phyloP scores from a whole-genome alignment of 2,888 invertebrate genomes.

The Creontiades dilutus region DNA sequence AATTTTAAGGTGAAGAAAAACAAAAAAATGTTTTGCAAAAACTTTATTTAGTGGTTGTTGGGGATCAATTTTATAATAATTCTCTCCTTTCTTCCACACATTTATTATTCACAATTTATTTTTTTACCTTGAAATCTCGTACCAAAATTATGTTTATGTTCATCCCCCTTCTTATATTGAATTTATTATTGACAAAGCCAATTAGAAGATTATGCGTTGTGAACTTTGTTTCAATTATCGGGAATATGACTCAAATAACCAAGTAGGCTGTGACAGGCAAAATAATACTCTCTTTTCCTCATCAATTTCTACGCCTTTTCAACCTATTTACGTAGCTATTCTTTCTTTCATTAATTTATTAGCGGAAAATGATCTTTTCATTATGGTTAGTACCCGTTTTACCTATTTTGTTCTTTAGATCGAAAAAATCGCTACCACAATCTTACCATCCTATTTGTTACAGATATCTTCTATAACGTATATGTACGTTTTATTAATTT shows the following conservation, averaged over 20 bases:
- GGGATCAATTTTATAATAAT: conserved; percentile 35
- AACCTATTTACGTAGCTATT: not conserved
- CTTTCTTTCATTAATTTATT: not conserved
- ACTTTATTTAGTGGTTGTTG: conserved; percentile 59
- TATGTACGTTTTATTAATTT: not conserved
- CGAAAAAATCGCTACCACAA: conserved; percentile 38
- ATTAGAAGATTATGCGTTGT: not conserved
- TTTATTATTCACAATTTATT: conserved; percentile 17
- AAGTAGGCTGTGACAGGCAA: conserved; percentile 48
- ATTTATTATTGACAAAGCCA: not conserved
- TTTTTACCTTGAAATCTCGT: conserved; percentile 5
- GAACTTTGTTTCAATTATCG: not conserved
- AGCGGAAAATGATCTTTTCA: too few relatives aligned
- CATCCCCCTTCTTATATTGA: not conserved
- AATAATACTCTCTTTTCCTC: not conserved
- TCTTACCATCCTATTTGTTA: conserved; percentile 46
- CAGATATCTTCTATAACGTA: not conserved
- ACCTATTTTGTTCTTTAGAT: conserved; percentile 32
- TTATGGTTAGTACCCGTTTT: not conserved
- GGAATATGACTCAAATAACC: not conserved
- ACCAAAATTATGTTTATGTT: conserved; percentile 30
- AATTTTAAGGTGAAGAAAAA: conserved; percentile 12
- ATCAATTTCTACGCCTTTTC: not conserved
- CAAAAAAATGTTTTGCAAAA: conserved; percentile 20
- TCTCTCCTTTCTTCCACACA: not conserved